Evolutionary conservation across 2,888 invertebrate genomes (phyloP).

Genomic region (Cerceris rybyensis): DNA sequence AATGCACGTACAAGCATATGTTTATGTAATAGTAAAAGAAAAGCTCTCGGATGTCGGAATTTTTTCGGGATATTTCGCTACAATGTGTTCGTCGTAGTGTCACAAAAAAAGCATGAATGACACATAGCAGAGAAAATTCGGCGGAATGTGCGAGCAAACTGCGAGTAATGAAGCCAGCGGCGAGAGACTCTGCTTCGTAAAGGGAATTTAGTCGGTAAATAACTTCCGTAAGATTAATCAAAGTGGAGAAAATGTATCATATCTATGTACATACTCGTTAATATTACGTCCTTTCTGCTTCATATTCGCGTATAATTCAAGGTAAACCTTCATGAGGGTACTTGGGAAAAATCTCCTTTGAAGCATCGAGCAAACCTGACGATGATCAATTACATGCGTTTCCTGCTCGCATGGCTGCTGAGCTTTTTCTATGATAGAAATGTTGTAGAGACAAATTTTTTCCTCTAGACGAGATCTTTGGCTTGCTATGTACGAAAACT

Average conservation of each 20-base stretch:
- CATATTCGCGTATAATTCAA: background rate
- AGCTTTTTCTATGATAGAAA: too few species aligned
- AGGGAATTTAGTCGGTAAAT: conserved; percentile 20
- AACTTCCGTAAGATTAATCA: conserved; percentile 19
- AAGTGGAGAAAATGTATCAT: conserved; percentile 9
- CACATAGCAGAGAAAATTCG: background rate
- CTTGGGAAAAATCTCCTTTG: background rate
- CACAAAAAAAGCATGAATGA: background rate
- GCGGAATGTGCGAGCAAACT: conserved; percentile 1
- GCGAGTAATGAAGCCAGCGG: background rate
- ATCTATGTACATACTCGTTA: conserved; percentile 13
- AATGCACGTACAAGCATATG: too few species aligned
- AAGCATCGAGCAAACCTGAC: background rate
- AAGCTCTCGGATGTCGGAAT: background rate
- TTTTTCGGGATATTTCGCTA: background rate
- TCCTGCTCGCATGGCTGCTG: background rate
- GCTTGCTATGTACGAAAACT: too few species aligned
- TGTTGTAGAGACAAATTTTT: too few species aligned
- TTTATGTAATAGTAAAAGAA: too few species aligned
- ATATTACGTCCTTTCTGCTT: background rate
- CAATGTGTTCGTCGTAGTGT: background rate
- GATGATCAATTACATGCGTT: background rate
- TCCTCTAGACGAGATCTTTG: too few species aligned
- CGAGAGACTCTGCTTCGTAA: conserved; percentile 1
- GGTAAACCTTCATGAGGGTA: background rate